A percentile compares a stretch with the other conserved stretches of the same genome.
These are phyloP conservation scores for Synodontis membranacea DNA, from an alignment of 2,113 vertebrate species.

Conservation along the genomic window DNA sequence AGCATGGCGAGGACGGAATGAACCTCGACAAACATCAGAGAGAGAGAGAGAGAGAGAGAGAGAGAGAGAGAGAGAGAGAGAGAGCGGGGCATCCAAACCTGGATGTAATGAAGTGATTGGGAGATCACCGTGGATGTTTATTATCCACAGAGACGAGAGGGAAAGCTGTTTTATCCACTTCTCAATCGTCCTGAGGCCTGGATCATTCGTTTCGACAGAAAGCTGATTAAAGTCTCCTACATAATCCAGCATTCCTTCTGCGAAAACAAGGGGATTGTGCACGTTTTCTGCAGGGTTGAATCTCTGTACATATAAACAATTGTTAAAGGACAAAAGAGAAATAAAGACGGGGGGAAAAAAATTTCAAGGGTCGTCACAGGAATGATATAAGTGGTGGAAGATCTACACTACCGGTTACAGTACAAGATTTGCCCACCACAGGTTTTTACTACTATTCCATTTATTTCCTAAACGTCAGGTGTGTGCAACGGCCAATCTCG, in stretches of 20 bases:
- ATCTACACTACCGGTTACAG: no score
- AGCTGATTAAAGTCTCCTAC: constrained; percentile 65
- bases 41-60: constrained; percentile 24
- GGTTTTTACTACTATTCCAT: no score
- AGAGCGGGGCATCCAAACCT: constrained; percentile 26
- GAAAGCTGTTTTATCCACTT: constrained; percentile 67
- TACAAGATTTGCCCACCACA: no score
- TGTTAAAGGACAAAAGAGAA: not conserved
- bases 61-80: not conserved
- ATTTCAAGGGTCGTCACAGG: not conserved
- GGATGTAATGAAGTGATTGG: constrained; percentile 43
- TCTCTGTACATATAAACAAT: constrained; percentile 8
- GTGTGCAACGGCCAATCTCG: no score
- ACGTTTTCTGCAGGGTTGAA: not conserved
- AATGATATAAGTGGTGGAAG: not conserved
- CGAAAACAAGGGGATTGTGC: not conserved
- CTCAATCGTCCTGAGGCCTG: constrained; percentile 66
- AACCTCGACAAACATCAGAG: constrained; percentile 17
- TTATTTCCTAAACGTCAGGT: no score
- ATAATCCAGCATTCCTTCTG: not conserved
- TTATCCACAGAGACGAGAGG: constrained; percentile 18
- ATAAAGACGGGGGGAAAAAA: not conserved
- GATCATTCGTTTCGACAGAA: constrained; percentile 70
- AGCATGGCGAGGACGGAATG: not conserved
- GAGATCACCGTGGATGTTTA: constrained; percentile 36